Conservation (phyloP, 2,888 invertebrate genomes). For the Rotaria sp. region DNA sequence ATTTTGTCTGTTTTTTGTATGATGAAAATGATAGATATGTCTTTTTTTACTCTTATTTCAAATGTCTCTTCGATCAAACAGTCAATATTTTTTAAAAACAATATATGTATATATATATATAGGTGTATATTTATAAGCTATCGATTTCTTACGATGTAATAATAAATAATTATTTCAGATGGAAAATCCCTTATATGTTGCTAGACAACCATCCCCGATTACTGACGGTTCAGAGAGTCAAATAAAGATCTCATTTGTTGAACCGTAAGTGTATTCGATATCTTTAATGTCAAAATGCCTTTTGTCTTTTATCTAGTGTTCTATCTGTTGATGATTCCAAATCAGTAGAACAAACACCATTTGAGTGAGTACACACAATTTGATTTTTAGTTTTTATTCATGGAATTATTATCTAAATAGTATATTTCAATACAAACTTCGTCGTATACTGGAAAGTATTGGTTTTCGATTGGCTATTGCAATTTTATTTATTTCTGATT, state of each 20-base stretch:
- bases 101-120: background rate
- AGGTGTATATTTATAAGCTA: background rate
- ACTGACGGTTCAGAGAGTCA: background rate
- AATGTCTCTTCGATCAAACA: background rate
- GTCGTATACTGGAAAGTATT: background rate
- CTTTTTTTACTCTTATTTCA: background rate
- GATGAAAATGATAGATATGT: background rate
- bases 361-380: background rate
- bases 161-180: background rate
- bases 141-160: background rate
- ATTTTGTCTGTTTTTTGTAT: background rate
- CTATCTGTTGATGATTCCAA: background rate
- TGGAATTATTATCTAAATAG: background rate
- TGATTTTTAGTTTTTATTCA: background rate
- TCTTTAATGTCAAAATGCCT: background rate
- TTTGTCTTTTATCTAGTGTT: background rate
- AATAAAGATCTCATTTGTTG: background rate
- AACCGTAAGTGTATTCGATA: background rate
- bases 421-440: slow-evolving; percentile 14
- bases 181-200: background rate
- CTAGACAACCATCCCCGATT: background rate
- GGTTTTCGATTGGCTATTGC: background rate
- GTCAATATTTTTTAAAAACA: background rate
- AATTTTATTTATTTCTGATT: background rate
- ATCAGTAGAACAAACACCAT: background rate